Evolutionary conservation across 2,888 invertebrate genomes (phyloP).

Genomic region (Cataglyphis albicans): DNA sequence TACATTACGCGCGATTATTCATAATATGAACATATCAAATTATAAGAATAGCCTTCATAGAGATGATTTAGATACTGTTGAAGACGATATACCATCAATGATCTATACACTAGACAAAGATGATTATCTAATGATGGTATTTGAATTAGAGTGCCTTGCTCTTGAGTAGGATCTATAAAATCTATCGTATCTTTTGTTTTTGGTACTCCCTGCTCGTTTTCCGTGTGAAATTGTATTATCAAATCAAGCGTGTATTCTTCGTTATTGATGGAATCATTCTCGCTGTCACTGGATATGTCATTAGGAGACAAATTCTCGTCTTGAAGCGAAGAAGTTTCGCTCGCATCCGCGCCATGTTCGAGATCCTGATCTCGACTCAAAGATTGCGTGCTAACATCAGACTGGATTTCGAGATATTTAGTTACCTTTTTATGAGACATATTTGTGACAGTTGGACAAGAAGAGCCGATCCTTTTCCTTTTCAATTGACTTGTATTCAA

Average conservation of each 20-base stretch:
- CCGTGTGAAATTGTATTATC: conserved; percentile 82
- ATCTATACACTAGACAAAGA: conserved; percentile 89
- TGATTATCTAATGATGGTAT: conserved; percentile 90
- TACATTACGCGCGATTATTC: conserved; percentile 71
- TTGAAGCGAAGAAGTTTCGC: not conserved
- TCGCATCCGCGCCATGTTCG: not conserved
- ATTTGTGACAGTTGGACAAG: not conserved
- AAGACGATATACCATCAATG: conserved; percentile 85
- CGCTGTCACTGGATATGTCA: not conserved
- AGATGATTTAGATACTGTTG: conserved; percentile 84
- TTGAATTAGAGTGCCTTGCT: conserved; percentile 87
- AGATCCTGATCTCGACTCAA: not conserved
- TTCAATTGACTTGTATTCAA: not conserved
- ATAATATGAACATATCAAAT: conserved; percentile 82
- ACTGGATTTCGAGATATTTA: not conserved
- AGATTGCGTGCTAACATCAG: not conserved
- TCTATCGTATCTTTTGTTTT: conserved; percentile 78
- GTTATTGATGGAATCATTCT: not conserved
- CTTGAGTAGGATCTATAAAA: conserved; percentile 80
- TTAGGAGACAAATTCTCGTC: not conserved
- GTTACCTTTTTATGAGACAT: not conserved
- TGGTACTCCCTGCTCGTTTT: conserved; percentile 47
- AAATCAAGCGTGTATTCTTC: conserved; percentile 75
- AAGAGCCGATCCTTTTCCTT: not conserved
- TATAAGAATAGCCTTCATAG: conserved; percentile 82